phyloP scores from a whole-genome alignment of 2,888 invertebrate species.

The Didymodactylos carnosus region DNA sequence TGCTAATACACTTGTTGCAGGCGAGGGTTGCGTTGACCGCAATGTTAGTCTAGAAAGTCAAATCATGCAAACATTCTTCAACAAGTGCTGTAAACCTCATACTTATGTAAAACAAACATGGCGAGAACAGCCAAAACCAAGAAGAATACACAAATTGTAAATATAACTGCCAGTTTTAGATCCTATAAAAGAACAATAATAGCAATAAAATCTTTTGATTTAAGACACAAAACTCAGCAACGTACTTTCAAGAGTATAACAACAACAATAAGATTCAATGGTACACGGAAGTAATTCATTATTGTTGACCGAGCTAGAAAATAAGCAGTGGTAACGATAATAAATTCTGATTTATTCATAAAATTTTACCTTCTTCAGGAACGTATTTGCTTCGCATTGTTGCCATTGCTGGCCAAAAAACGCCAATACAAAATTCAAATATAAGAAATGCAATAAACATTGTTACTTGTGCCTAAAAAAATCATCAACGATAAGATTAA shows the following conservation, averaged over 20 bases:
- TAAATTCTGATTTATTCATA: neutral
- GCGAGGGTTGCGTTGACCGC: no score
- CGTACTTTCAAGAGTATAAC: conserved; percentile 30
- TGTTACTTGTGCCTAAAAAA: neutral
- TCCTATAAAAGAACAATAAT: neutral
- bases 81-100: neutral
- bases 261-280: conserved; percentile 38
- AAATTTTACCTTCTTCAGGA: conserved; percentile 33
- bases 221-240: neutral
- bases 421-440: neutral
- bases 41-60: no score
- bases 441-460: neutral
- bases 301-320: conserved; percentile 35
- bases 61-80: no score
- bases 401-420: conserved; percentile 25
- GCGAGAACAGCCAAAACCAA: neutral
- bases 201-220: no score
- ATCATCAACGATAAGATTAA: neutral
- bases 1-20: no score
- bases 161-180: neutral
- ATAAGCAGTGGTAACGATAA: no score
- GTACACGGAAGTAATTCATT: conserved; percentile 38
- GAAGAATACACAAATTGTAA: neutral
- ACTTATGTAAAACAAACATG: neutral
- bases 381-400: conserved; percentile 37